Evolutionary conservation across 1,140 invertebrate genomes (phyloP).

Genomic region (Drosophila sproati): DNA sequence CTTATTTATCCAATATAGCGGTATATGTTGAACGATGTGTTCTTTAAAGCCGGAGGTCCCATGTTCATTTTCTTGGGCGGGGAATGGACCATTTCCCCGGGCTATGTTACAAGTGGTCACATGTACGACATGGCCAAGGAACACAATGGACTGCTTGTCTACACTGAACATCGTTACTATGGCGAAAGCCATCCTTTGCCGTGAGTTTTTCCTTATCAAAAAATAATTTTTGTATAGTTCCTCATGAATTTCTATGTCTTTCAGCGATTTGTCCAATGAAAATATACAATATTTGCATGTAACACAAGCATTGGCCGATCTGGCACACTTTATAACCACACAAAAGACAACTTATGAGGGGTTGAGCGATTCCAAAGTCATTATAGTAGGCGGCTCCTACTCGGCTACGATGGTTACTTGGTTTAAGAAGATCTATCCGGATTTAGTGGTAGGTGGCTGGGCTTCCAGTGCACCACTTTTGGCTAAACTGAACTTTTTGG

Average conservation of each 20-base stretch:
- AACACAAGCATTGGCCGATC: slow-evolving; percentile 90
- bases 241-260: slow-evolving; percentile 10
- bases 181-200: slow-evolving; percentile 90
- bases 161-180: slow-evolving; percentile 93
- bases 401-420: slow-evolving; percentile 91
- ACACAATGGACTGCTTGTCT: slow-evolving; percentile 87
- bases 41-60: slow-evolving; percentile 85
- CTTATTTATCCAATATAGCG: slow-evolving; percentile 43
- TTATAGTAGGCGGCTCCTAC: slow-evolving; percentile 93
- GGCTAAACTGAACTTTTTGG: slow-evolving; percentile 76
- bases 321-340: slow-evolving; percentile 88
- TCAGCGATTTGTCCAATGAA: slow-evolving; percentile 86
- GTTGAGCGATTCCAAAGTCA: slow-evolving; percentile 84
- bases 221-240: no score
- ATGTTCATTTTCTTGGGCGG: slow-evolving; percentile 91
- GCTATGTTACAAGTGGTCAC: slow-evolving; percentile 85
- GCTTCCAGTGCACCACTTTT: slow-evolving; percentile 90
- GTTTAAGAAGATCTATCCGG: slow-evolving; percentile 91
- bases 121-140: slow-evolving; percentile 86
- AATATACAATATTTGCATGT: slow-evolving; percentile 88
- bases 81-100: slow-evolving; percentile 86
- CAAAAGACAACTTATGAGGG: slow-evolving; percentile 85
- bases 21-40: slow-evolving; percentile 74
- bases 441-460: slow-evolving; percentile 90
- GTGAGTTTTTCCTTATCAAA: slow-evolving; percentile 74